Evolutionary conservation across 23 tunicate genomes (phyloP).

Genomic region (Oikopleura vanhoeffeni): DNA sequence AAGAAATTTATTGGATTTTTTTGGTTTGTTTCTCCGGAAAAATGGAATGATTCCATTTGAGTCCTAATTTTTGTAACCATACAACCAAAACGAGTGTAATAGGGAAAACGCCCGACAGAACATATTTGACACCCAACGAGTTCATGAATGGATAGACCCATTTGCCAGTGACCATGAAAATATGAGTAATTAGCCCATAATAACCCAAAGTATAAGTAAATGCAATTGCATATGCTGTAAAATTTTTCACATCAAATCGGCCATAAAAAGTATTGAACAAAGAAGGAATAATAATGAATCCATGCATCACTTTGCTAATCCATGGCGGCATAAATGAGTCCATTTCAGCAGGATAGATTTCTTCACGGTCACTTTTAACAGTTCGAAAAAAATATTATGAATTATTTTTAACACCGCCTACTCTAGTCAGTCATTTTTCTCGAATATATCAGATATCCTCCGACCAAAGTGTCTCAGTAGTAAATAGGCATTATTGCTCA

Average conservation of each 20-base stretch:
- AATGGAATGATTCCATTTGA: neutral
- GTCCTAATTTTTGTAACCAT: neutral
- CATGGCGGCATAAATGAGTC: neutral
- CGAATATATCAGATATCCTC: too few species aligned
- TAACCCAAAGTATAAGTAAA: neutral
- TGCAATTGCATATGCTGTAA: neutral
- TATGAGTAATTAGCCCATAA: neutral
- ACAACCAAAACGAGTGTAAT: neutral
- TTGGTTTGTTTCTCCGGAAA: neutral
- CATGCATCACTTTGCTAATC: neutral
- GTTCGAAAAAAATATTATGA: too few species aligned
- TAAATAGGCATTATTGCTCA: too few species aligned
- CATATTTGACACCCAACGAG: too few species aligned
- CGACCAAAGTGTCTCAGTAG: too few species aligned
- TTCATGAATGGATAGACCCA: constrained; percentile 12
- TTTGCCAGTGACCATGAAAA: neutral
- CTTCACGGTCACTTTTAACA: neutral
- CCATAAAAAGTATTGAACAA: neutral
- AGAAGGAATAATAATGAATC: neutral
- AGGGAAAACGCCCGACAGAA: neutral
- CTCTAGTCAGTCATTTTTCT: too few species aligned
- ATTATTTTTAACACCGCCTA: too few species aligned
- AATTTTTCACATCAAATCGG: neutral
- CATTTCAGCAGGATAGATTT: neutral
- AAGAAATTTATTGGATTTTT: neutral